Base-by-base conservation (phyloP, 2,888 invertebrate species). In the Embidobia sp. region DNA sequence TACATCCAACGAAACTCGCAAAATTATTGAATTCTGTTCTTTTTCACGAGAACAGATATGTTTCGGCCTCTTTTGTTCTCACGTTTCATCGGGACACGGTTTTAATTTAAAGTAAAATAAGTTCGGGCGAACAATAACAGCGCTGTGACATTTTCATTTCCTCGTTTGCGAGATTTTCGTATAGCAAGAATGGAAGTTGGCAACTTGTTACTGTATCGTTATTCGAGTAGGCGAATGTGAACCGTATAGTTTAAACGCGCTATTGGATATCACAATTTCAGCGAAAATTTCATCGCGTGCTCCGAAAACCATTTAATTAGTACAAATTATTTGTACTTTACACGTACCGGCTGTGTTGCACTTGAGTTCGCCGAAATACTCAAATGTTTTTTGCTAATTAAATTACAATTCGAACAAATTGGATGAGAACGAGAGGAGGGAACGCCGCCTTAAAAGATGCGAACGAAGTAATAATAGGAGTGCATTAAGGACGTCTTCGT, bases 401-500 rank as follows among this genome's bases (percentile, higher is more conserved):
- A 22, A 29, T 22, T 8, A 13, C 15, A 27, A 26, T 1, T 53
- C 11, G 3, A 37, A 15, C 16, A 53, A 37, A 18, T n/a, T 37
- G 15, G 22, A 19, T 31, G 16, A 8, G 16, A 35, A n/a, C n/a
- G n/a, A n/a, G n/a, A n/a, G 15, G 55, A 13, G 37, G 3, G 8
- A n/a, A 22, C 22, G 51, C 3, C 13, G 8, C 19, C 11, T 13
- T 19, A 11, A 70, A 70, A 61, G 61, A 61, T 61, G 27, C 59
- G 29, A 48, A 51, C 33, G 11, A 29, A 46, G 59, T 61, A 70
- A 61, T 70, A 70, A 70, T 70, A 70, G 61, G 46, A 18, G 61
- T 51, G 42, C 59, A 55, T 63, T 72, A 72, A 63, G 63, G 48
- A 63, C 35, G 72, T 73, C 64, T 73, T 73, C 29, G 55, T 55